phyloP scores from a whole-genome alignment of 2,888 invertebrate genomes.

The Melanchra persicariae region DNA sequence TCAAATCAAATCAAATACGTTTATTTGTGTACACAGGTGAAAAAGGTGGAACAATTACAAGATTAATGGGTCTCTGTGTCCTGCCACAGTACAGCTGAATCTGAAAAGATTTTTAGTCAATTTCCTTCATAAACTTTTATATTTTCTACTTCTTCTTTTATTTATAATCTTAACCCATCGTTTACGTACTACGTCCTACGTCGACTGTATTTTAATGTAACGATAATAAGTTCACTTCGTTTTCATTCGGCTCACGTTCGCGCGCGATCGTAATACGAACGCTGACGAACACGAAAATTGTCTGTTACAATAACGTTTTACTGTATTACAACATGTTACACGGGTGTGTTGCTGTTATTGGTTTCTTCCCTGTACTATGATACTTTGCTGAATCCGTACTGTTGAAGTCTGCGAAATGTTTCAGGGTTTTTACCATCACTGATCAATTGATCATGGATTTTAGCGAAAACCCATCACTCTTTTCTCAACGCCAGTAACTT shows the following conservation, averaged over 20 bases:
- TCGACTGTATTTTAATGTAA: constrained; percentile 42
- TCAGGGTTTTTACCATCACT: not conserved
- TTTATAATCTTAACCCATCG: constrained; percentile 8
- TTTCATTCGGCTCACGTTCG: constrained; percentile 52
- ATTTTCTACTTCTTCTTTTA: not conserved
- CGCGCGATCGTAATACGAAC: constrained; percentile 47
- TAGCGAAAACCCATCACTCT: too few species aligned
- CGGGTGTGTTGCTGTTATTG: constrained; percentile 28
- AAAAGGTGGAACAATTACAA: too few species aligned
- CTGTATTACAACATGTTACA: constrained; percentile 53
- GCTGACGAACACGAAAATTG: constrained; percentile 52
- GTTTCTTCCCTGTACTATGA: constrained; percentile 2
- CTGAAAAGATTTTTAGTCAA: not conserved
- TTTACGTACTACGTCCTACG: constrained; percentile 29
- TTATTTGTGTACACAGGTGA: too few species aligned
- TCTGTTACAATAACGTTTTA: constrained; percentile 57
- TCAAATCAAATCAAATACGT: too few species aligned
- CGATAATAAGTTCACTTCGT: constrained; percentile 40
- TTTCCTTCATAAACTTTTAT: not conserved
- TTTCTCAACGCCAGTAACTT: too few species aligned
- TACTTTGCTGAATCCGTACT: not conserved
- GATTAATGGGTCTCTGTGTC: too few species aligned
- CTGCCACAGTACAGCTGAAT: too few species aligned
- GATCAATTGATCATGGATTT: too few species aligned
- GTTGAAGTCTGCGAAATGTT: not conserved